phyloP scores from a whole-genome alignment of 1,140 invertebrate genomes.

The Dendrolimus kikuchii region DNA sequence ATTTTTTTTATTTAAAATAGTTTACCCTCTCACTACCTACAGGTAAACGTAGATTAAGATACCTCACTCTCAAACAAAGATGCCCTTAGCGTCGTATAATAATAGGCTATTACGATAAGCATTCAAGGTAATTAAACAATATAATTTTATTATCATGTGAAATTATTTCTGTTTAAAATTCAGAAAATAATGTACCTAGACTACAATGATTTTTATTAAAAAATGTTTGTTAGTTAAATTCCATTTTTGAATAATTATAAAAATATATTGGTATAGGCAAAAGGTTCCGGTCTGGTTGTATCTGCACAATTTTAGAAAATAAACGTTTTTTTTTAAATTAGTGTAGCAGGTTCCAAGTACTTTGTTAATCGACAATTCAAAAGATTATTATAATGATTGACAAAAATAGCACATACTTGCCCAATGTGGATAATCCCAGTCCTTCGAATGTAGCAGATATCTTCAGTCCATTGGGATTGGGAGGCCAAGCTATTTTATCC shows the following conservation, averaged over 20 bases:
- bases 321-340: too few relatives aligned
- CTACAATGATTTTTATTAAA: not conserved
- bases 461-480: constrained; percentile 54
- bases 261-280: too few relatives aligned
- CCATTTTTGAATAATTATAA: too few relatives aligned
- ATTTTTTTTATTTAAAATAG: too few relatives aligned
- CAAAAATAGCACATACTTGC: constrained; percentile 41
- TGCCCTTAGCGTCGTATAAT: constrained; percentile 12
- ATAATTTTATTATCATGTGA: constrained; percentile 3
- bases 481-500: constrained; percentile 61
- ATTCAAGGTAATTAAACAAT: constrained; percentile 17
- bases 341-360: too few relatives aligned
- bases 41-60: constrained; percentile 16
- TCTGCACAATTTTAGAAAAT: too few relatives aligned
- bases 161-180: not conserved
- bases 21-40: not conserved
- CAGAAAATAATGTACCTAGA: not conserved
- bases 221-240: not conserved
- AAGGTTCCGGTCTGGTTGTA: too few relatives aligned
- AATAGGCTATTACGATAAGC: constrained; percentile 12
- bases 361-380: too few relatives aligned
- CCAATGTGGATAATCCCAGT: constrained; percentile 48
- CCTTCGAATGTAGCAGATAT: constrained; percentile 58
- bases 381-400: too few relatives aligned
- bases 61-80: constrained; percentile 12